Evolutionary conservation across 2,113 vertebrate species (phyloP).

Genomic region (human): DNA sequence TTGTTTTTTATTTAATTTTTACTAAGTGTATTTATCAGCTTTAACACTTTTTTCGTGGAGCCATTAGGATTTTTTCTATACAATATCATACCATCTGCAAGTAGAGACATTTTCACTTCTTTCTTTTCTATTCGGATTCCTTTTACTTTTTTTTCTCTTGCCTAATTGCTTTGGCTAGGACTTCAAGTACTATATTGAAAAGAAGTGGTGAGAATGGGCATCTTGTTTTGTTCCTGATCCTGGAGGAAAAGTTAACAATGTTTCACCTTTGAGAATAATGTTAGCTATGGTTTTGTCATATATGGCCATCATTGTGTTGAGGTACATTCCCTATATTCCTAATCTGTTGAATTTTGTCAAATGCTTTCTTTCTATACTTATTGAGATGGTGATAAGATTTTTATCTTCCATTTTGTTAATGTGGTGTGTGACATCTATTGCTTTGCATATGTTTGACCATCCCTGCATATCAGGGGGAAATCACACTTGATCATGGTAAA

Average conservation of each 20-base stretch:
- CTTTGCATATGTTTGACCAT: neutral
- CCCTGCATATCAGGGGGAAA: neutral
- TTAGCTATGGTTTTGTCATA: neutral
- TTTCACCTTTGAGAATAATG: neutral
- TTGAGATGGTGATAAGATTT: neutral
- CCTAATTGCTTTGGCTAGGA: neutral
- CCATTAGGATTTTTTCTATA: neutral
- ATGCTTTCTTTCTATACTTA: neutral
- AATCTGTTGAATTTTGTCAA: neutral
- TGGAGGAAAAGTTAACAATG: neutral
- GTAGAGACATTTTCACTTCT: neutral
- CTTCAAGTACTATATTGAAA: neutral
- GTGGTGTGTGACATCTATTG: neutral
- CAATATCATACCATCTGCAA: neutral
- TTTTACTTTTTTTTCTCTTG: neutral
- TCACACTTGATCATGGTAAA: neutral
- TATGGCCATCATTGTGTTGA: neutral
- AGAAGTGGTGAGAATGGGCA: neutral
- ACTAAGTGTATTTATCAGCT: neutral
- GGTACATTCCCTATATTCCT: too few relatives aligned
- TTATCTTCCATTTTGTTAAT: neutral
- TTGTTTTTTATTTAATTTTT: neutral
- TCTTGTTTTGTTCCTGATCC: neutral
- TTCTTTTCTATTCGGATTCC: neutral
- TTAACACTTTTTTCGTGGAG: neutral